Base-by-base conservation (phyloP, 2,113 vertebrate species). In the Turdus rufiventris region DNA sequence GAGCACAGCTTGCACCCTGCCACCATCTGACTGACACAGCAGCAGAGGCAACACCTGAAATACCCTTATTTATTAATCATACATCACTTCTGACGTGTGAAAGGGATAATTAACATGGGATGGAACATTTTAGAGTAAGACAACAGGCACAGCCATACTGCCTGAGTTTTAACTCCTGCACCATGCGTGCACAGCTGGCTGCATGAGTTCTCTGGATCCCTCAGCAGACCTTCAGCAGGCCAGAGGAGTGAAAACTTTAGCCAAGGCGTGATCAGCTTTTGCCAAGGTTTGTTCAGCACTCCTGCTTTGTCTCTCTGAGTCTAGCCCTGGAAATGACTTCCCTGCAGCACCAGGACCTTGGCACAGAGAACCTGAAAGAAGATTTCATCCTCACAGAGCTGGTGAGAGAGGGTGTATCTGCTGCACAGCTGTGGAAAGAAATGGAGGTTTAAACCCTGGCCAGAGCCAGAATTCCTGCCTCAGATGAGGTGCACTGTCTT, bases 401-500 rank as follows among this genome's bases (percentile, higher is more conserved):
- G 72, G 24, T 56, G 68, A 53, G 7, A 45, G 36, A 43, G 12
- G 9, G 6, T 58, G 18, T 15, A 7, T 11, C 23, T 43, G 18
- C 5, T 24, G 20, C 36, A 6, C 1, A 12, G 6, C 23, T 86
- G 9, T 28, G 17, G 36, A 73, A 51, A 89, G 18, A 61, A 57
- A 80, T 7, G 4, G 7, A 9, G 4, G 8, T 40, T 40, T 70
- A 67, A 89, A 72, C 42, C 28, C 28, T 25, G n/a, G 18, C 38
- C 36, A 86, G 31, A 14, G 2, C 17, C 43, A 8, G 12, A 75
- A 43, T 19, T 38, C 36, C 34, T 86, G 18, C 36, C n/a, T 65
- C 40, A 29, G 40, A 26, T 0, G 0, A 67, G 48, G 23, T 26
- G 16, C 45, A 38, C 12, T 0, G 0, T 11, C 51, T 13, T 9